A percentile compares a stretch with the other conserved stretches of the same genome.
phyloP scores from a whole-genome alignment of 2,888 invertebrate species.

The Sminthurinus aureus region DNA sequence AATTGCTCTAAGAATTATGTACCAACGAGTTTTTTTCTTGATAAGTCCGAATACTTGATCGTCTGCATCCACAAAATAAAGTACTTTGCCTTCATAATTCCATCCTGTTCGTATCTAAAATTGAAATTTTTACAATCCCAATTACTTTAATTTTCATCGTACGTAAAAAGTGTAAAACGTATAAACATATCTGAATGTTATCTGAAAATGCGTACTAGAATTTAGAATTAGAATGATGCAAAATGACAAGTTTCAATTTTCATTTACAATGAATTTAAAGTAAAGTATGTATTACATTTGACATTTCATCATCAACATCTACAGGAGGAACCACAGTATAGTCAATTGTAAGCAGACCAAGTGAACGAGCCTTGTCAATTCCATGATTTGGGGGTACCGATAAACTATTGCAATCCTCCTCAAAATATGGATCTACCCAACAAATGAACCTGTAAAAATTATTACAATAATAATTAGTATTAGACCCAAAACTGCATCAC shows the following conservation, averaged over 20 bases:
- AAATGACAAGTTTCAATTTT: too few species aligned
- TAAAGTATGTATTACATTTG: constrained; percentile 42
- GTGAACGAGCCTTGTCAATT: constrained; percentile 49
- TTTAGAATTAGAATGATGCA: too few species aligned
- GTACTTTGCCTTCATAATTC: constrained; percentile 64
- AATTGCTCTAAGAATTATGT: constrained; percentile 60
- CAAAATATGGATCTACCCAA: constrained; percentile 49
- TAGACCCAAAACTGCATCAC: not conserved
- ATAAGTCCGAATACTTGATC: constrained; percentile 63
- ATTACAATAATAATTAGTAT: not conserved
- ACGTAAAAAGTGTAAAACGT: too few species aligned
- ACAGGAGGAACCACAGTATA: constrained; percentile 61
- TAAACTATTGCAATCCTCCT: constrained; percentile 39
- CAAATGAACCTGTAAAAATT: constrained; percentile 54
- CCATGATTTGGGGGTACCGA: constrained; percentile 47
- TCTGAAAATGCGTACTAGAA: too few species aligned
- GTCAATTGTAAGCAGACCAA: constrained; percentile 59
- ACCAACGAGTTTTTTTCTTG: constrained; percentile 67
- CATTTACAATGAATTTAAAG: too few species aligned
- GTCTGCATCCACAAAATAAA: constrained; percentile 63
- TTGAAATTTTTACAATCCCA: not conserved
- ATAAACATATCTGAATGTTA: too few species aligned
- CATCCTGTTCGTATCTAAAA: constrained; percentile 62
- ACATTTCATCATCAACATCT: constrained; percentile 61
- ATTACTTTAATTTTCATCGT: too few species aligned